Conservation (phyloP, 2,113 vertebrate species). For the Anser cygnoides region DNA sequence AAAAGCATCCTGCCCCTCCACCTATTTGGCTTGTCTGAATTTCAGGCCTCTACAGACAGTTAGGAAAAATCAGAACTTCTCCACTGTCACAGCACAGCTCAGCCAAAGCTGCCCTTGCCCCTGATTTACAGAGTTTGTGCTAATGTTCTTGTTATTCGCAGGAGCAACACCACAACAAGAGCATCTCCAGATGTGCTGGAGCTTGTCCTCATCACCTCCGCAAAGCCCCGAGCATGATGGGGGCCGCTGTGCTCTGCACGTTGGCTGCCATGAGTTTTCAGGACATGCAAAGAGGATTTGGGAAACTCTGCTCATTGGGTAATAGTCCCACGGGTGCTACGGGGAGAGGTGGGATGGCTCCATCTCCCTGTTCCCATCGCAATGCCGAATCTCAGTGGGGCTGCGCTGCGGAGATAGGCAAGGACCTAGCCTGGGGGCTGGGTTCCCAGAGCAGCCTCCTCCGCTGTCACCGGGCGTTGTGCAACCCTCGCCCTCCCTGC, state of each 20-base stretch:
- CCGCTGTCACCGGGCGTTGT: background rate
- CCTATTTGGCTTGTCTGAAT: background rate
- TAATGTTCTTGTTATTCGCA: background rate
- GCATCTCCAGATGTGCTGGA: background rate
- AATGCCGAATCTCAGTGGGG: background rate
- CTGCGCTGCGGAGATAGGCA: background rate
- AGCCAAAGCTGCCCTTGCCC: background rate
- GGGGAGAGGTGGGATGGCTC: slow-evolving; percentile 3
- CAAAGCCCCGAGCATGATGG: rapidly evolving
- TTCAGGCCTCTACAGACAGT: background rate
- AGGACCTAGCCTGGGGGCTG: background rate
- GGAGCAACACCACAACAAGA: background rate
- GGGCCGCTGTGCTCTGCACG: background rate
- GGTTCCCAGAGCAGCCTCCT: slow-evolving; percentile 28
- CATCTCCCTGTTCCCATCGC: background rate
- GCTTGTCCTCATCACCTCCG: rapidly evolving
- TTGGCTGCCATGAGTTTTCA: background rate
- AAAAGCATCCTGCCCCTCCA: background rate
- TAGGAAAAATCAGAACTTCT: background rate
- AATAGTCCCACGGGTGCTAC: background rate
- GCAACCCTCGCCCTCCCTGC: background rate
- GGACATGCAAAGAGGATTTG: background rate
- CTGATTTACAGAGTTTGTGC: background rate
- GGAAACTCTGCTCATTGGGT: background rate
- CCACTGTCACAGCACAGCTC: background rate